Base-by-base conservation (phyloP, 2,797 vertebrate genomes). In the Cyprinella venusta region DNA sequence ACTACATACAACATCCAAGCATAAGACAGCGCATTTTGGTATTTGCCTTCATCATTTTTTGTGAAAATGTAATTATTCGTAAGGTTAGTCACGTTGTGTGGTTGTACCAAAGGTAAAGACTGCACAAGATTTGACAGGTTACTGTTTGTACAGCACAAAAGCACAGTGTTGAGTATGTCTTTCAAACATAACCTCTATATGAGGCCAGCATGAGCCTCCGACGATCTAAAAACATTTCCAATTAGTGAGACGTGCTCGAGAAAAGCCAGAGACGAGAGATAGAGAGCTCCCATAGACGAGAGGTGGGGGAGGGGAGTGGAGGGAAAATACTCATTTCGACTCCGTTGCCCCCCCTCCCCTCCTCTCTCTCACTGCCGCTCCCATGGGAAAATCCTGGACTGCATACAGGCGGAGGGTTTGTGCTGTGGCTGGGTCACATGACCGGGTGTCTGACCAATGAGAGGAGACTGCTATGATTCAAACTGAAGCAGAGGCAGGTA, bases 331-430 rank as follows among this genome's bases (percentile, higher is more conserved):
- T 75, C 88, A 86, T 88, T 75, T 89, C 84, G 85, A 84, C 85
- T 90, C 76, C 5, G 8, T 19, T 6, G 30, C 87, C 77, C 70
- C 64, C 78, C 38, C 63, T 81, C 52, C 67, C 33, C 86, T 80
- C 86, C 81, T 24, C 84, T 76, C 89, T 89, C 91, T 87, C 85
- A 88, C 89, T 88, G 92, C 90, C 88, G 93, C 93, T 95, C 93
- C 93, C 94, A 95, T 95, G 94, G 94, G 94, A 95, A 95, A 95
- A 95, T 93, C 91, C 90, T 89, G 81, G 86, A 89, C 89, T 90
- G 90, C 91, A 91, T 90, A 91, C 84, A 89, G 90, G 91, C 91
- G 91, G 92, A 83, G 82, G 91, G 84, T 82, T 91, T 89, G 86
- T 82, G 59, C 84, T 84, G 86, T 76, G 54, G 80, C 90, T 86